Evolutionary conservation across 2,797 vertebrate genomes (phyloP), one percentile per base, ranked within the genome.

Genomic region (Danio choprae): DNA sequence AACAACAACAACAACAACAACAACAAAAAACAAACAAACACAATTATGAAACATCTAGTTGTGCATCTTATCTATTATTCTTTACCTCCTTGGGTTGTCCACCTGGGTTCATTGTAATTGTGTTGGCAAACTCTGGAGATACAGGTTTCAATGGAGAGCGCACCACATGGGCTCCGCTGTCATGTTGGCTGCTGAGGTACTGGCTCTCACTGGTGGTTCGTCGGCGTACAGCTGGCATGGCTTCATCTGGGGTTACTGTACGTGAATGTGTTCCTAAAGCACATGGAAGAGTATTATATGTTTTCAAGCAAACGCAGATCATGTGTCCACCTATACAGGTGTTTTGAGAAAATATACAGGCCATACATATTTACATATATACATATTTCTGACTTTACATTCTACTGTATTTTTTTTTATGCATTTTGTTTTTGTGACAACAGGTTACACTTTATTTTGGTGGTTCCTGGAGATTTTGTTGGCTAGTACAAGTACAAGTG

Each of bases 21-120:
- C 29, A 29, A 1, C 29, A 29, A n/a, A 29, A 29, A 29, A 29
- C 29, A 29, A 29, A 29, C 29, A 29, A 29, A n/a, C 29, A 1
- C 3, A 3, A n/a, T n/a, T 29, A 16, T 38, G 6, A 58, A 20
- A 46, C 18, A 65, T 8, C 13, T 16, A 65, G 20, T 6, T 46
- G 10, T 11, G 22, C 10, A 46, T 20, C n/a, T 43, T 7, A 51
- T 72, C 16, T 22, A 9, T 11, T 7, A 56, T 22, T 6, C 6
- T 51, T 5, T 92, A 98, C 97, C 97, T 98, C 96, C 90, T 94
- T 96, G 73, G 96, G 95, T 68, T 95, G 91, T 80, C 95, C 97
- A 87, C 96, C 97, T 0, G 96, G 96, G 87, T 97, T 98, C 83
- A 95, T 95, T 0, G 95, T 90, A 1, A 98, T 95, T 73, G 94